Percentiles rank a stretch among this genome's conserved stretches.
Conservation (phyloP, 2,888 invertebrate genomes). For the Eumerus sabulonum region DNA sequence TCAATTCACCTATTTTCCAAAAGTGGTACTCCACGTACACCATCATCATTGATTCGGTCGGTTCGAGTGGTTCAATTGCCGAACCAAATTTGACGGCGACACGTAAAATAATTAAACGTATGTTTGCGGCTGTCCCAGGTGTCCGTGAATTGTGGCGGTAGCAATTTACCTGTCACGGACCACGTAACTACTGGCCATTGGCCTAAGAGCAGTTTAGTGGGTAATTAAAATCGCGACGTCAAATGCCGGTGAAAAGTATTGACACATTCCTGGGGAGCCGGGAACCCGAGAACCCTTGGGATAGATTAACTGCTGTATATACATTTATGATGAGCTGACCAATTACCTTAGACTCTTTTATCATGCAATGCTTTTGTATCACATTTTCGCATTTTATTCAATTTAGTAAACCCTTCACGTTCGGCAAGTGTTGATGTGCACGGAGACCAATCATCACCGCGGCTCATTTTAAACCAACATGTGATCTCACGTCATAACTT, state of each 20-base stretch:
- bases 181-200: neutral
- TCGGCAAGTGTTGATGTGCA: no score
- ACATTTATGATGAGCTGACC: conserved; percentile 13
- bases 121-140: conserved; percentile 40
- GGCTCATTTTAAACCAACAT: conserved; percentile 57
- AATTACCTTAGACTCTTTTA: neutral
- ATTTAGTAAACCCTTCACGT: no score
- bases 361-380: no score
- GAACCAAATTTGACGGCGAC: conserved; percentile 37
- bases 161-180: neutral
- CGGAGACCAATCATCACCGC: neutral
- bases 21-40: conserved; percentile 43
- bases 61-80: conserved; percentile 30
- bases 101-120: conserved; percentile 57
- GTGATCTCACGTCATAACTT: conserved; percentile 59
- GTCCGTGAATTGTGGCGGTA: conserved; percentile 35
- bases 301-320: neutral
- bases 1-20: conserved; percentile 65
- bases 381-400: no score
- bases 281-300: conserved; percentile 26
- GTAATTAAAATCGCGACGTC: conserved; percentile 40
- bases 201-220: conserved; percentile 6
- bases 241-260: conserved; percentile 7
- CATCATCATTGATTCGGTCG: conserved; percentile 22
- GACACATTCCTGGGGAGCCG: conserved; percentile 1